Evolutionary conservation across 2,113 vertebrate species (phyloP), one percentile per base, ranked within the genome.

Genomic region (Lota lota): DNA sequence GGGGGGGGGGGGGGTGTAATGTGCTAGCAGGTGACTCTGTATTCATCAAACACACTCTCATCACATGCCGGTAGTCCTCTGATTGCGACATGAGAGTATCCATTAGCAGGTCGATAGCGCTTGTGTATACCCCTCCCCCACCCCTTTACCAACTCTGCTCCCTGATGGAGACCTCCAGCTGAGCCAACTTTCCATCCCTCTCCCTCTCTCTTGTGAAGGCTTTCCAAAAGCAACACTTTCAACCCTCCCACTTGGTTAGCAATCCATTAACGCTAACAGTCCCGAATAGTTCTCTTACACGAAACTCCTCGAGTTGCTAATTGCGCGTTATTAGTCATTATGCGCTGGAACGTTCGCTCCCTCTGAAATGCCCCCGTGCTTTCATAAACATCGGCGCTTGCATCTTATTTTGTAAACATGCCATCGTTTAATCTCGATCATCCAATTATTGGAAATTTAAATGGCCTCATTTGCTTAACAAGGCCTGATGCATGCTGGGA

Each of bases 361-460:
- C 76, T 77, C 61, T 68, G 66, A 76, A 79, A 80, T 76, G 67
- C 61, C 0, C 6, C 59, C 72, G 74, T 72, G 61, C 66, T 81
- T 65, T 76, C 78, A 82, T 59, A 61, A 79, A 51, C 61, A 18
- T 74, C 56, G 70, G 63, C 56, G 57, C 71, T 77, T 73, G 60
- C 70, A 69, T 75, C 17, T 63, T 68, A 70, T 80, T 81, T 64
- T 85, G 73, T 91, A 90, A 92, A 89, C 86, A 89, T 67, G 63
- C 67, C 54, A 36, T 82, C 81, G n/a, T 60, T 86, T 85, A 70
- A 78, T 79, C 73, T 68, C 81, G 77, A 88, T 89, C 76, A 70
- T 78, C 73, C 71, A 87, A 81, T 91, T 87, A 79, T 89, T 79
- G 78, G 74, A 84, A 86, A 90, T 85, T 87, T 73, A 80, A 85